Evolutionary conservation across 1,140 invertebrate species (phyloP).

Genomic region (Micrasema longulum): DNA sequence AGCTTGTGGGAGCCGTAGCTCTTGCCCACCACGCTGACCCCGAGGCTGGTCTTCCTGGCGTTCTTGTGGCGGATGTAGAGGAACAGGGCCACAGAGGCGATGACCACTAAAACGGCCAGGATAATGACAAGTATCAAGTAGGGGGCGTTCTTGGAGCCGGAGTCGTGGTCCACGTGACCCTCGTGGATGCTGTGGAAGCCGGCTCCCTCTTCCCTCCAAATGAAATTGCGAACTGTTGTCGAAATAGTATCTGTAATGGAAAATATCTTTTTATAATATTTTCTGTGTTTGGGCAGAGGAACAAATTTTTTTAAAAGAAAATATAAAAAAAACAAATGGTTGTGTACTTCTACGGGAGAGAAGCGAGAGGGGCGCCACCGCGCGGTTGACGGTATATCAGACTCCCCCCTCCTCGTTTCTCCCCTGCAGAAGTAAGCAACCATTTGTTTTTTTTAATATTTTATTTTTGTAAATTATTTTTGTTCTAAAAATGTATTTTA

Average conservation of each 20-base stretch:
- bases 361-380: no score
- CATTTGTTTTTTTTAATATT: no score
- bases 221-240: background rate
- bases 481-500: no score
- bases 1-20: slow-evolving; percentile 28
- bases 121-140: slow-evolving; percentile 45
- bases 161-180: slow-evolving; percentile 11
- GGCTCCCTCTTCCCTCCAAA: background rate
- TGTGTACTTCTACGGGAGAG: no score
- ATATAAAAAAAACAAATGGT: no score
- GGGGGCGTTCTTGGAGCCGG: slow-evolving; percentile 18
- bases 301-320: no score
- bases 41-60: slow-evolving; percentile 19
- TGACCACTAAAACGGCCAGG: slow-evolving; percentile 43
- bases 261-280: no score
- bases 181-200: background rate
- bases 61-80: slow-evolving; percentile 41
- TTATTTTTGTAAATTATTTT: no score
- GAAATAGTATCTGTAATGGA: slow-evolving; percentile 8
- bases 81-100: slow-evolving; percentile 39
- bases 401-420: no score
- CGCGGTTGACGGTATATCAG: no score
- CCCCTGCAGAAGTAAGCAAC: no score
- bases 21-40: slow-evolving; percentile 38
- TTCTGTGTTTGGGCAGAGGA: no score